These are phyloP conservation scores for Palythoa caribaeorum DNA, from an alignment of 92 coral and sea anemone species.

Conservation along the genomic window DNA sequence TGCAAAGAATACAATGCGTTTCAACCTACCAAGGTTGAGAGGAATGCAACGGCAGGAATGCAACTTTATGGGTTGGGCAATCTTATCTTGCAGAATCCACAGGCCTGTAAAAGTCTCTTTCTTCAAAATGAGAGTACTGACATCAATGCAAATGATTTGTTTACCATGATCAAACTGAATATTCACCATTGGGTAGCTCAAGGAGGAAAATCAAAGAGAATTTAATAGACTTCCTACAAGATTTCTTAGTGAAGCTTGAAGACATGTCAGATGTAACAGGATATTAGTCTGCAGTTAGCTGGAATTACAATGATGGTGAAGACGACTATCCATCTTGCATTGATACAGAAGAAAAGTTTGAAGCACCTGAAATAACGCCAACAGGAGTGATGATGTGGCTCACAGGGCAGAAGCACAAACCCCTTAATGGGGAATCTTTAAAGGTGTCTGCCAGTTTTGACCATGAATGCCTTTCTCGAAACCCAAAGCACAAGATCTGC, in stretches of 20 bases:
- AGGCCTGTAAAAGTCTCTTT: too few relatives aligned
- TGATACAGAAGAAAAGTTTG: background rate
- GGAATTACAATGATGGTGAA: background rate
- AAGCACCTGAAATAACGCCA: constrained; percentile 52
- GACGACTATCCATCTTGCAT: background rate
- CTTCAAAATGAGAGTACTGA: too few relatives aligned
- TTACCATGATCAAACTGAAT: too few relatives aligned
- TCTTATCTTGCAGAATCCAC: too few relatives aligned
- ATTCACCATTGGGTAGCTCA: background rate
- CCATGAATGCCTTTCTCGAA: too few relatives aligned
- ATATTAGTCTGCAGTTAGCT: background rate
- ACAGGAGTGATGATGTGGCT: constrained; percentile 71
- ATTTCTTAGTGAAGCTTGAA: background rate
- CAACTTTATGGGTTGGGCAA: too few relatives aligned
- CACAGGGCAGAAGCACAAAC: constrained; percentile 36
- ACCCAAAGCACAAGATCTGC: too few relatives aligned
- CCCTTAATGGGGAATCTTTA: too few relatives aligned
- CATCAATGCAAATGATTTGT: too few relatives aligned
- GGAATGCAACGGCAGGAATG: background rate
- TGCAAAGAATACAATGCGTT: background rate
- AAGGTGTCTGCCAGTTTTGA: too few relatives aligned
- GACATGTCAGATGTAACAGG: background rate
- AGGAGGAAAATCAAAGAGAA: background rate
- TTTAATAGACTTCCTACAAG: background rate
- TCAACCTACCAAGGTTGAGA: background rate